phyloP scores from a whole-genome alignment of 1,140 invertebrate species.

The Phortica variegata region DNA sequence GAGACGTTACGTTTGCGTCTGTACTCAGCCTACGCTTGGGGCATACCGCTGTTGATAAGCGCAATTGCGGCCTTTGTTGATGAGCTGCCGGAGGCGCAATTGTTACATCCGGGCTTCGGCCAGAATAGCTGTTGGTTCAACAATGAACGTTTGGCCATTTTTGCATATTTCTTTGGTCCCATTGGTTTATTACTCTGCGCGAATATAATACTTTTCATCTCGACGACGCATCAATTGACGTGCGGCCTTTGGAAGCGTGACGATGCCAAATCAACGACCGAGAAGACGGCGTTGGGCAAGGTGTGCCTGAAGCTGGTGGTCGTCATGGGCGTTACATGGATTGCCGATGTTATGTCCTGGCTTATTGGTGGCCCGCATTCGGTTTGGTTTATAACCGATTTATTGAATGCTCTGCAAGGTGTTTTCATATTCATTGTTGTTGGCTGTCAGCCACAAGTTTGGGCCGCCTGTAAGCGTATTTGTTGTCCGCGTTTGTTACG shows the following conservation, averaged over 20 bases:
- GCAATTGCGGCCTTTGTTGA: constrained; percentile 71
- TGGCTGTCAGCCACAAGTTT: constrained; percentile 81
- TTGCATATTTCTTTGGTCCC: constrained; percentile 81
- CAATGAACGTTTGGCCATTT: constrained; percentile 71
- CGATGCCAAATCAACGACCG: constrained; percentile 81
- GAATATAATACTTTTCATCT: constrained; percentile 76
- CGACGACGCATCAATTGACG: constrained; percentile 79
- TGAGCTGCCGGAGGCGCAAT: constrained; percentile 55
- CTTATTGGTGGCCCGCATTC: constrained; percentile 72
- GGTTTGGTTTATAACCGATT: constrained; percentile 77
- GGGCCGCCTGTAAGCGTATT: constrained; percentile 68
- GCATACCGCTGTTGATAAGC: constrained; percentile 72
- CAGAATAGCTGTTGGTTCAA: constrained; percentile 78
- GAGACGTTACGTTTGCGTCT: constrained; percentile 72
- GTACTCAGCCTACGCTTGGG: constrained; percentile 80
- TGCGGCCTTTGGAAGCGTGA: constrained; percentile 85
- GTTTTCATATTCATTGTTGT: constrained; percentile 88
- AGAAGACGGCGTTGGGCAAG: constrained; percentile 73
- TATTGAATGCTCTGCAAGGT: constrained; percentile 82
- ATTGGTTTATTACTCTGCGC: constrained; percentile 73
- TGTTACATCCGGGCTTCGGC: constrained; percentile 72
- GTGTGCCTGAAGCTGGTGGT: constrained; percentile 82
- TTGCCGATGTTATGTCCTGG: constrained; percentile 76
- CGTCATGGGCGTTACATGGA: constrained; percentile 84
- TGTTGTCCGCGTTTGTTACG: constrained; percentile 63